These are phyloP conservation scores for Natator depressus DNA, from an alignment of 2,113 vertebrate species.

Conservation along the genomic window DNA sequence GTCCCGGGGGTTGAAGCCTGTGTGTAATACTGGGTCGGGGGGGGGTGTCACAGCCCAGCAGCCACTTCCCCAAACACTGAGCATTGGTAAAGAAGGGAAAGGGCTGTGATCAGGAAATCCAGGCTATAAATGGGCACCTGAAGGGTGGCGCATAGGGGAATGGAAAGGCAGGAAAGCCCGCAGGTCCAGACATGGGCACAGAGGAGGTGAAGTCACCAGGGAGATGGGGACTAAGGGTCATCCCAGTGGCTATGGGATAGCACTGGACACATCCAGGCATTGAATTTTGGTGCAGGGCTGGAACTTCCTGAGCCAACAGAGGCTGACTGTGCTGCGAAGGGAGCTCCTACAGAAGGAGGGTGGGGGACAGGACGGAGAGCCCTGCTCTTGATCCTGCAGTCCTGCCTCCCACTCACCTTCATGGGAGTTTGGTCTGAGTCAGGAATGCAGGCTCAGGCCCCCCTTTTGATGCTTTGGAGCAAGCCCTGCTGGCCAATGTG, in stretches of 20 bases:
- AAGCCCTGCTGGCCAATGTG: too few species aligned
- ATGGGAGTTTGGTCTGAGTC: not conserved
- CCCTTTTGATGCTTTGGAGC: not conserved
- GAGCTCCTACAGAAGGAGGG: not conserved
- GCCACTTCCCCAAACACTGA: not conserved
- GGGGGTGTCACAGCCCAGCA: not conserved
- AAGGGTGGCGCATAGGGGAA: not conserved
- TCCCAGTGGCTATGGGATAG: not conserved
- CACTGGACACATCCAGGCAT: not conserved
- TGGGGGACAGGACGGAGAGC: not conserved
- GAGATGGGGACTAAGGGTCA: not conserved
- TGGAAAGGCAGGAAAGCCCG: not conserved
- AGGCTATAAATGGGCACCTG: not conserved
- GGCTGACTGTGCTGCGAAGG: not conserved
- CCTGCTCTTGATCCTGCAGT: not conserved
- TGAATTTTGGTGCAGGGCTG: not conserved
- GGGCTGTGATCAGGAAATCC: not conserved
- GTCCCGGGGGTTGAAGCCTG: not conserved
- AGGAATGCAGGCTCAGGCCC: not conserved
- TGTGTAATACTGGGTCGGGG: not conserved
- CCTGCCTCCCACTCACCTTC: not conserved
- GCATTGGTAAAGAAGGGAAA: not conserved
- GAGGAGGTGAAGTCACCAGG: not conserved
- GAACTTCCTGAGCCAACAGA: not conserved
- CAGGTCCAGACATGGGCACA: not conserved